Evolutionary conservation across 2,797 vertebrate genomes (phyloP).

Genomic region (Sebastes reedi): DNA sequence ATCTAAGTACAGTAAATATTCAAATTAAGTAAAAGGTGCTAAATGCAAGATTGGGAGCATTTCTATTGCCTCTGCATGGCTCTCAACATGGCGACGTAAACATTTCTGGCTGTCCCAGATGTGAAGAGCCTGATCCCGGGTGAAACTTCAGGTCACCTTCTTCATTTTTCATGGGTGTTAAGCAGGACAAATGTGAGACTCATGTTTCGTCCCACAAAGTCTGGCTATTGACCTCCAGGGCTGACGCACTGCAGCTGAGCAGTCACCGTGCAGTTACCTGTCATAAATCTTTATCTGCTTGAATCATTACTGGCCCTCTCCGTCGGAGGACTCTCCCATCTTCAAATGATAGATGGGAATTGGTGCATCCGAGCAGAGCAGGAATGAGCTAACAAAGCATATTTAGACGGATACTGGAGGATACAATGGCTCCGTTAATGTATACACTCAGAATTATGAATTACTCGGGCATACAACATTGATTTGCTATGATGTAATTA

Average conservation of each 20-base stretch:
- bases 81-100: neutral
- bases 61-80: too few relatives aligned
- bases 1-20: neutral
- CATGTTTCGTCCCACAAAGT: conserved; percentile 64
- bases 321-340: neutral
- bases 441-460: neutral
- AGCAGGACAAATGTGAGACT: conserved; percentile 74
- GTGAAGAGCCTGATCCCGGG: conserved; percentile 30
- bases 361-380: neutral
- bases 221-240: conserved; percentile 59
- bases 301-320: conserved; percentile 41
- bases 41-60: too few relatives aligned
- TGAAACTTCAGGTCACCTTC: conserved; percentile 68
- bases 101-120: conserved; percentile 10
- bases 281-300: conserved; percentile 67
- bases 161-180: conserved; percentile 76
- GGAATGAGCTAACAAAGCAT: neutral
- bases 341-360: conserved; percentile 31
- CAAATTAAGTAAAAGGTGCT: neutral
- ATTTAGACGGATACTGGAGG: neutral
- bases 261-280: conserved; percentile 31
- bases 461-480: neutral
- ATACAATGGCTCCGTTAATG: neutral
- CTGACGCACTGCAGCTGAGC: conserved; percentile 34
- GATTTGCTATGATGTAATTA: conserved; percentile 14